Conservation (phyloP, 2,888 invertebrate genomes). For the Limenitis camilla region DNA sequence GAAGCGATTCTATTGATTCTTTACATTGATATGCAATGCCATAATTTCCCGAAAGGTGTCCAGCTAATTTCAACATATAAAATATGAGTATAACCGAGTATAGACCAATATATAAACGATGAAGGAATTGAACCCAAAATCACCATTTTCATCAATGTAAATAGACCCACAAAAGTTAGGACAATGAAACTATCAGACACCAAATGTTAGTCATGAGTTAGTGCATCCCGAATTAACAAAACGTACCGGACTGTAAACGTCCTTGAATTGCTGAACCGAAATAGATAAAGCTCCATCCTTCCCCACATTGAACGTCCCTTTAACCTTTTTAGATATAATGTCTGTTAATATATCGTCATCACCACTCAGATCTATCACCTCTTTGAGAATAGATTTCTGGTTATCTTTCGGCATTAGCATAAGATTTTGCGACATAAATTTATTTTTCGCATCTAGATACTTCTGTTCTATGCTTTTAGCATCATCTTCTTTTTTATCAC, state of each 20-base stretch:
- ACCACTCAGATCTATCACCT: constrained; percentile 60
- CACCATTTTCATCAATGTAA: constrained; percentile 13
- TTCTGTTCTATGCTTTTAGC: constrained; percentile 57
- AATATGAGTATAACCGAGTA: too few species aligned
- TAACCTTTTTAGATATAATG: constrained; percentile 53
- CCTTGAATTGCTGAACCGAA: constrained; percentile 56
- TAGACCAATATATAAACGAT: too few species aligned
- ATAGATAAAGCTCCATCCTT: constrained; percentile 65
- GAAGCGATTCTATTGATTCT: too few species aligned
- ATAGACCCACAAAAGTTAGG: too few species aligned
- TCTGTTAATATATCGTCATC: constrained; percentile 52
- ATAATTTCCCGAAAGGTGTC: too few species aligned
- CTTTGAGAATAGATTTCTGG: constrained; percentile 49
- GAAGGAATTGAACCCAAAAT: not conserved
- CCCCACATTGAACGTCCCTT: constrained; percentile 57
- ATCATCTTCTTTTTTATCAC: constrained; percentile 48
- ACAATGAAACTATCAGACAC: constrained; percentile 8
- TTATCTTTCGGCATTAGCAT: constrained; percentile 61
- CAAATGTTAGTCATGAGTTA: constrained; percentile 26
- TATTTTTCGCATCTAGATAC: constrained; percentile 66
- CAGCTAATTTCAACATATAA: too few species aligned
- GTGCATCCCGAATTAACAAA: constrained; percentile 23
- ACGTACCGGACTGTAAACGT: constrained; percentile 55
- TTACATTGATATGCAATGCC: too few species aligned
- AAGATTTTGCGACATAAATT: constrained; percentile 65